These are phyloP conservation scores for Naja naja DNA, from an alignment of 2,113 vertebrate genomes.

Conservation along the genomic window DNA sequence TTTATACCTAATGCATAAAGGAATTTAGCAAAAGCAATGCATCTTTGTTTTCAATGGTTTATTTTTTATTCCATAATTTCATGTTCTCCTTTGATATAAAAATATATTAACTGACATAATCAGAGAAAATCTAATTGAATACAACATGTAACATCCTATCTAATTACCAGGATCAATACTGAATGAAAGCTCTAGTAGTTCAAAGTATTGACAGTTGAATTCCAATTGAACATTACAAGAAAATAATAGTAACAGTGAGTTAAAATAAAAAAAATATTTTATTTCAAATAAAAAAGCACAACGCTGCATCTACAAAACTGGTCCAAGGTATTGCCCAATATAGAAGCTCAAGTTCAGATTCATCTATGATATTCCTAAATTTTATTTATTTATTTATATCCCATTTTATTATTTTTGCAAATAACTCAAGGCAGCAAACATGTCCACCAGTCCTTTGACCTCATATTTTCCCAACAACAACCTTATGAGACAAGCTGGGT, in stretches of 20 bases:
- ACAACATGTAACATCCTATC: not conserved
- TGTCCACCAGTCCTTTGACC: not conserved
- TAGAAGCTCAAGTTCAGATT: not conserved
- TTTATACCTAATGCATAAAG: not conserved
- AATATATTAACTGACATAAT: not conserved
- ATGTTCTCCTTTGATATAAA: not conserved
- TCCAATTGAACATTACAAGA: not conserved
- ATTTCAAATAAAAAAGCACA: not conserved
- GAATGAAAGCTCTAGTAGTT: not conserved
- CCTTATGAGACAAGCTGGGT: not conserved
- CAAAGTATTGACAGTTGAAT: not conserved
- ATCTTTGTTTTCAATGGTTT: not conserved
- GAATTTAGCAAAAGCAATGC: not conserved
- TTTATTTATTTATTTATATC: not conserved
- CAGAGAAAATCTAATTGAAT: not conserved
- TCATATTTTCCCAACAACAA: not conserved
- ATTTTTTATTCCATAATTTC: not conserved
- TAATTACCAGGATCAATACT: not conserved
- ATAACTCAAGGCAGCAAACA: not conserved
- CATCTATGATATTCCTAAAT: not conserved
- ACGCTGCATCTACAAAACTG: not conserved
- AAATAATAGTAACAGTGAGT: not conserved
- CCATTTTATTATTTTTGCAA: not conserved
- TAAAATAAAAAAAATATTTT: not conserved
- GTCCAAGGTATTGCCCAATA: not conserved